These are phyloP conservation scores for Lepidochrysops patricia DNA, from an alignment of 2,888 invertebrate species.

Conservation along the genomic window DNA sequence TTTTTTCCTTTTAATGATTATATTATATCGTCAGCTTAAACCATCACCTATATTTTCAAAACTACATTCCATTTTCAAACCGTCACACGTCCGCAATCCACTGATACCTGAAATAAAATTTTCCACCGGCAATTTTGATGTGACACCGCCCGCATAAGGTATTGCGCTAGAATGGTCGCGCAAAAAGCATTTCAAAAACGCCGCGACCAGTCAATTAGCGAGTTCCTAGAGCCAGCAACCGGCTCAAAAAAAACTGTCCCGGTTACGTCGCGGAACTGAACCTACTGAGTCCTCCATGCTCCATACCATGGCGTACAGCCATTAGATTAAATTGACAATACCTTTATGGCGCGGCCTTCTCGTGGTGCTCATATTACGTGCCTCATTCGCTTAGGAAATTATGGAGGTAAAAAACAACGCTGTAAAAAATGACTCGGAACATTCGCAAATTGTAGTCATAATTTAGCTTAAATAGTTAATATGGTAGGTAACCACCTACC, in stretches of 20 bases:
- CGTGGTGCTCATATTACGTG: background rate
- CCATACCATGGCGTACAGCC: background rate
- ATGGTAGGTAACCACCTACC: too few relatives aligned
- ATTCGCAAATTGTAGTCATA: background rate
- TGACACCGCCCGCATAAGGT: background rate
- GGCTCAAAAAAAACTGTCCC: constrained; percentile 37
- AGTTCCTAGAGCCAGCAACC: constrained; percentile 38
- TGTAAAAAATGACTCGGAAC: background rate
- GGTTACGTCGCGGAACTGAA: constrained; percentile 57
- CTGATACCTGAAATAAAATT: background rate
- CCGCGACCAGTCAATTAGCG: constrained; percentile 28
- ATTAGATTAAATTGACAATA: background rate
- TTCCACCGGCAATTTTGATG: background rate
- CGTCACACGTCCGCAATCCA: background rate
- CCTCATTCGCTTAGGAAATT: background rate
- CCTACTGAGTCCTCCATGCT: constrained; percentile 10
- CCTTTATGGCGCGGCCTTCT: background rate
- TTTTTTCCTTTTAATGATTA: too few relatives aligned
- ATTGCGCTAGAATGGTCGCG: constrained; percentile 5
- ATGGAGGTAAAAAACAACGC: background rate
- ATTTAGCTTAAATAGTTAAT: too few relatives aligned
- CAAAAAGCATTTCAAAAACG: constrained; percentile 26
- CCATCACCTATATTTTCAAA: background rate
- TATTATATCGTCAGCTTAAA: too few relatives aligned
- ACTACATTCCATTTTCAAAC: background rate